Base-by-base conservation (phyloP, 2,888 invertebrate species). In the Sinohyriopsis cumingii region DNA sequence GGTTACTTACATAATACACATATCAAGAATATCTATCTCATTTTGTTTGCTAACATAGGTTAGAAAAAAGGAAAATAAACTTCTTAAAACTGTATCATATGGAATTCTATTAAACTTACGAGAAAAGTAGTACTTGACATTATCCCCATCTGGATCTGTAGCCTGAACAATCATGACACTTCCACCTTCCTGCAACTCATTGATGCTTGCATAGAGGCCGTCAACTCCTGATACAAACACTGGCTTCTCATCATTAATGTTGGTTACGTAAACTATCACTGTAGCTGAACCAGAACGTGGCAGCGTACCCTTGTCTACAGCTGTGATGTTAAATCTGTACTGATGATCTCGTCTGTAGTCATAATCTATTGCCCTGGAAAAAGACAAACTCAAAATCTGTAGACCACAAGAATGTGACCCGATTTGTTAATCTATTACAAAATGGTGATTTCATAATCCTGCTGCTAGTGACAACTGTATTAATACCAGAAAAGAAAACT, bases 131-230 rank as follows among this genome's bases (percentile, higher is more conserved):
- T 96, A 98, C 68, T 96, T 92, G 7, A 98, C 97, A 90, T 96
- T 97, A 89, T 98, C 98, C 18, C 98, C 98, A 90, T 98, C 98
- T 91, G 97, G 97, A 89, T 98, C 98, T 9, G 96, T 96, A 1
- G 98, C 98, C 3, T 98, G 97, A 0, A 98, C 96, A 0, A 98
- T 98, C 12, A 98, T 98, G 0, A 98, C 97, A 7, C 98, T 97
- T 86, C 96, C 97, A 0, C 76, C 69, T 20, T 75, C 75, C 28
- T 83, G 84, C 53, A 84, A 82, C 65, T 85, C 85, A 63, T 82
- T 78, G 60, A 86, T 82, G 63, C 84, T 82, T 24, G 81, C 69
- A 3, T 73, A 77, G 22, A 81, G 71, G 61, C 77, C 73, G 20
- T 78, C 79, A 3, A 70, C 75, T 3, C 78, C 76, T 4, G 72